Evolutionary conservation across 2,888 invertebrate species (phyloP), one percentile per base, ranked within the genome.

Genomic region (Aleiodes leptofemur): DNA sequence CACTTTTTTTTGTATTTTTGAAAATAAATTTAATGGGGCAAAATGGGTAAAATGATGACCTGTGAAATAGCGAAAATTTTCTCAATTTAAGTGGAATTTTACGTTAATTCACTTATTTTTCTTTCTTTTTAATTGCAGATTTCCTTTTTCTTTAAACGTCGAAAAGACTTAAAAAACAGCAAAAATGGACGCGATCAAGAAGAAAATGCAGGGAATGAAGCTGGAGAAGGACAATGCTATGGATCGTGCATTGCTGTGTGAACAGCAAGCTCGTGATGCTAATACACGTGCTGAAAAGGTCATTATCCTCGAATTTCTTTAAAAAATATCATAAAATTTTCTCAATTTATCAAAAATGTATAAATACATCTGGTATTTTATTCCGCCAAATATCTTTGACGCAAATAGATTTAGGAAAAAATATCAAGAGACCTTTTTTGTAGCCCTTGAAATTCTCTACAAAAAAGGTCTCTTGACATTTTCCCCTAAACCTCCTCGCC

Each of bases 191-290:
- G 98, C 99, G 94, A 99, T 99, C 95, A 99, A 99, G 95, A 99
- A 99, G 97, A 99, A 99, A 95, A 99, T 99, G 99, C 98, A 99
- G 94, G 98, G 98, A 93, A 99, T 99, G 99, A 99, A 99, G 97
- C 95, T 99, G 94, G 99, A 99, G 94, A 99, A 99, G 95, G 99
- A 99, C 93, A 98, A 98, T 91, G 99, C 99, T 92, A 95, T 97
- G 94, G 99, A 99, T 92, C 95, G 97, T 92, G 98, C 99, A 84
- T 97, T 95, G 93, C 96, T 95, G 92, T 97, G 98, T 91, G 99
- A 99, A 91, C 96, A 96, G 91, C 97, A 98, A 92, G 96, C 97
- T 89, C 95, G 96, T 90, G 96, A 96, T 90, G 96, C 96, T 90
- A 96, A 96, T 91, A 92, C 94, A 88, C 95, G 96, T 87, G 96